phyloP scores from a whole-genome alignment of 2,888 invertebrate species.

The Apoda limacodes region DNA sequence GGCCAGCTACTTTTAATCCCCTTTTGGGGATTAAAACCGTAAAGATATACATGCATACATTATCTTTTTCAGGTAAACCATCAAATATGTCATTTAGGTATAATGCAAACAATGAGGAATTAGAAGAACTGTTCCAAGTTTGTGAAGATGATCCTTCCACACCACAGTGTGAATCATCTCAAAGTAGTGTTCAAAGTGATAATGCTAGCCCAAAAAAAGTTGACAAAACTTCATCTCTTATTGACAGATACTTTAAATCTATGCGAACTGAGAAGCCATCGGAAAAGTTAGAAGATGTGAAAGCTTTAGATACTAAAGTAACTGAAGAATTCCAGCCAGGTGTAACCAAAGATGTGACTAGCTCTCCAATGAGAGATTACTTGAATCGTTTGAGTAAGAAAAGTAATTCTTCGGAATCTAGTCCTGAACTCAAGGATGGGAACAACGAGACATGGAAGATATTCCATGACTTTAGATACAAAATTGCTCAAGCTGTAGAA shows the following conservation, averaged over 20 bases:
- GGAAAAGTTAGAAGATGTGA: constrained; percentile 44
- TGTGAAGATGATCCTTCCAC: constrained; percentile 71
- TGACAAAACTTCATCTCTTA: constrained; percentile 54
- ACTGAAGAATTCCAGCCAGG: constrained; percentile 32
- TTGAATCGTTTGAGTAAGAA: constrained; percentile 71
- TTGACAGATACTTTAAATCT: constrained; percentile 65
- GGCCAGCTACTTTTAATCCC: constrained; percentile 8
- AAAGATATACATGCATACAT: too few species aligned
- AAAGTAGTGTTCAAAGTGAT: constrained; percentile 33
- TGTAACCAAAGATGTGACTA: constrained; percentile 43
- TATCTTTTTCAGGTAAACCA: constrained; percentile 51
- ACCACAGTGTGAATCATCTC: constrained; percentile 53
- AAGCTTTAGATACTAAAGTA: constrained; percentile 32
- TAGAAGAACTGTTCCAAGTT: constrained; percentile 75
- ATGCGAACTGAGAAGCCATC: constrained; percentile 37
- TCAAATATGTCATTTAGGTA: constrained; percentile 74
- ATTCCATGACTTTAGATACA: constrained; percentile 78
- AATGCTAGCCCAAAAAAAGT: constrained; percentile 55
- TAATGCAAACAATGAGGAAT: constrained; percentile 81
- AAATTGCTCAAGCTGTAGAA: constrained; percentile 82
- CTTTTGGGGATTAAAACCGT: too few species aligned
- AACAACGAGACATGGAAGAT: constrained; percentile 77
- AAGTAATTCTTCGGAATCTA: constrained; percentile 70
- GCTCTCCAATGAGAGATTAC: constrained; percentile 69
- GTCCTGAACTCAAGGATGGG: constrained; percentile 45